Percentiles rank a stretch among this genome's conserved stretches.
Evolutionary conservation across 2,888 invertebrate species (phyloP).

Genomic region (Erebia aethiops): DNA sequence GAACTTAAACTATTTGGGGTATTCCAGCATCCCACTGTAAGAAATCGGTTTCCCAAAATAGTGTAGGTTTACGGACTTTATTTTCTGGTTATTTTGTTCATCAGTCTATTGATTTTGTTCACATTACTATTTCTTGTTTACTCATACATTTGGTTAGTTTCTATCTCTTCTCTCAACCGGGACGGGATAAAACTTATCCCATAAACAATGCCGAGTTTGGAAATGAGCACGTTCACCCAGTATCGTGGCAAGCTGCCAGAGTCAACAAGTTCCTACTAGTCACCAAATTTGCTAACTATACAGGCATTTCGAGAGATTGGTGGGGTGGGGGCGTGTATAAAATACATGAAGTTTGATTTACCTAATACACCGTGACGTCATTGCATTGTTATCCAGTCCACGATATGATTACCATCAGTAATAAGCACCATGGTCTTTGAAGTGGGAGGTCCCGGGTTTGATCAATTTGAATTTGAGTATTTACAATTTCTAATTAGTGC

Average conservation of each 20-base stretch:
- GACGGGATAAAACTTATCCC: background rate
- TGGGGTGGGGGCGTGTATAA: background rate
- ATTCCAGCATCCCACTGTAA: no score
- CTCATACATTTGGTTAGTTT: background rate
- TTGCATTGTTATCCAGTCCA: no score
- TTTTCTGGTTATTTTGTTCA: no score
- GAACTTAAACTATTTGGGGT: no score
- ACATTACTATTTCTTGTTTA: background rate
- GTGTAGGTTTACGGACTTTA: no score
- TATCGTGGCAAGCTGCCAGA: slow-evolving; percentile 28
- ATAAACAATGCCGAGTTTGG: slow-evolving; percentile 1
- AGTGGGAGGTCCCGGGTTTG: no score
- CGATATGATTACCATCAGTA: background rate
- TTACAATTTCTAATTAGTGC: no score
- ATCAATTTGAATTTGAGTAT: no score
- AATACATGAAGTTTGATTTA: slow-evolving; percentile 9
- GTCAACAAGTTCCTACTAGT: slow-evolving; percentile 33
- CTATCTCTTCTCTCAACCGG: background rate
- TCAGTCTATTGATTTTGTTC: no score
- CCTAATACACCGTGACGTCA: background rate
- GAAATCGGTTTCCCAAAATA: no score
- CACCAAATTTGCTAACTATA: slow-evolving; percentile 11
- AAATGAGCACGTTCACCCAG: slow-evolving; percentile 8
- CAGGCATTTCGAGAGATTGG: background rate
- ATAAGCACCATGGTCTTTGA: no score